These are phyloP conservation scores for Trichogramma pretiosum DNA, from an alignment of 1,140 invertebrate genomes.

Conservation along the genomic window DNA sequence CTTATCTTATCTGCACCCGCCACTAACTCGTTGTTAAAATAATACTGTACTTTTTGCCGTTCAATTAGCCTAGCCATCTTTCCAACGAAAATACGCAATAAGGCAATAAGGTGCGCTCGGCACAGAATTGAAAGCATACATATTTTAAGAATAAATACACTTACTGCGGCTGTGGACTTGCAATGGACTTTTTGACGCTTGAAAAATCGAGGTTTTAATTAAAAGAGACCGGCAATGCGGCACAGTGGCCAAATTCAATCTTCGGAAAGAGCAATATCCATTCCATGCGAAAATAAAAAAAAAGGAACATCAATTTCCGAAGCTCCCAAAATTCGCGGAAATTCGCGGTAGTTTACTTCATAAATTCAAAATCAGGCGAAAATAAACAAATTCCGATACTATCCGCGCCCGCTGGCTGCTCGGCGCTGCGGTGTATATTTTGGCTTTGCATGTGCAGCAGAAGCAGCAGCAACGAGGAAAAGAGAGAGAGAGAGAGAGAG, in stretches of 20 bases:
- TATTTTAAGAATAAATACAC: too few species aligned
- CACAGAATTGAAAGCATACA: too few species aligned
- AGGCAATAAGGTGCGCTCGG: too few species aligned
- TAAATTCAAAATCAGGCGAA: constrained; percentile 15
- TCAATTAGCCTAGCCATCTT: too few species aligned
- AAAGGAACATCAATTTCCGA: background rate
- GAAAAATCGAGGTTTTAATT: background rate
- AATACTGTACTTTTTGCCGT: too few species aligned
- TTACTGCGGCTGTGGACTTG: too few species aligned
- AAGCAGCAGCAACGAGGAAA: background rate
- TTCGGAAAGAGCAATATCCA: constrained; percentile 3
- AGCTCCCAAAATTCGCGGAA: background rate
- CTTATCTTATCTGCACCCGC: too few species aligned
- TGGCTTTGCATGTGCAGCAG: too few species aligned
- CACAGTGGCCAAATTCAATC: background rate
- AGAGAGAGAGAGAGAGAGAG: background rate
- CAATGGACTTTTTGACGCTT: too few species aligned
- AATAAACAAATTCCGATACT: constrained; percentile 17
- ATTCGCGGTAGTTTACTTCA: constrained; percentile 6
- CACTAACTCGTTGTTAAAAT: too few species aligned
- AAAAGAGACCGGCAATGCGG: background rate
- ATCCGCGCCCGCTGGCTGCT: background rate
- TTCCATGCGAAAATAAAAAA: background rate
- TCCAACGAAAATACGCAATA: too few species aligned
- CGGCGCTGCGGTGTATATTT: too few species aligned